Percentiles rank a stretch among this genome's conserved stretches.
Conservation (phyloP, 1,140 invertebrate species). For the Bombyx mandarina region DNA sequence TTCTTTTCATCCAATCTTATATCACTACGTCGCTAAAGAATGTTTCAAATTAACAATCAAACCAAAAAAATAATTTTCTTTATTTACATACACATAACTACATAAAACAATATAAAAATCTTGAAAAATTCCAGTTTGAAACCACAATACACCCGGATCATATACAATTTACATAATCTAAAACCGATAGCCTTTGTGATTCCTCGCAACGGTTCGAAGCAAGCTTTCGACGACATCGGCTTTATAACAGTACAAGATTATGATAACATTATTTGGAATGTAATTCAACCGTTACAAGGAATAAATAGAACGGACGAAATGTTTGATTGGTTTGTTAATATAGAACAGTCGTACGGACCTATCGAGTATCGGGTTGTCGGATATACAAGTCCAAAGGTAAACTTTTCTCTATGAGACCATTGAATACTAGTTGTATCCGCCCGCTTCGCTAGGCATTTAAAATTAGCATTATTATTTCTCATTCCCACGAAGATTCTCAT, state of each 20-base stretch:
- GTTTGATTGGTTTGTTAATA: constrained; percentile 30
- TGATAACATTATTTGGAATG: constrained; percentile 12
- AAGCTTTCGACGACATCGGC: constrained; percentile 40
- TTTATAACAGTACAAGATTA: constrained; percentile 27
- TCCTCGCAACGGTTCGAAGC: constrained; percentile 27
- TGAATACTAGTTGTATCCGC: too few relatives aligned
- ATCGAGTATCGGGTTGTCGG: constrained; percentile 30
- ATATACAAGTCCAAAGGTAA: constrained; percentile 33
- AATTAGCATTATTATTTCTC: too few relatives aligned
- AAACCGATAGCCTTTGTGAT: constrained; percentile 27
- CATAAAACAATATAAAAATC: background rate
- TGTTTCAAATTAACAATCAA: background rate
- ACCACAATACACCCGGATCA: constrained; percentile 27
- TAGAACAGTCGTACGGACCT: constrained; percentile 11
- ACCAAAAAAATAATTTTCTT: too few relatives aligned
- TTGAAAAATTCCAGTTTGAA: constrained; percentile 26
- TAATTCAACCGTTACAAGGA: constrained; percentile 15
- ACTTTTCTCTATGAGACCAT: background rate
- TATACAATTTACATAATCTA: constrained; percentile 23
- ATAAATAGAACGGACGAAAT: constrained; percentile 27
- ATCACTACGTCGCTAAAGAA: too few relatives aligned
- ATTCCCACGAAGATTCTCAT: too few relatives aligned
- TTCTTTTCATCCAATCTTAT: too few relatives aligned
- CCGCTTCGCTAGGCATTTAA: too few relatives aligned
- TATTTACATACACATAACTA: too few relatives aligned